Evolutionary conservation across 2,888 invertebrate genomes (phyloP).

Genomic region (Heliconius ismenius): DNA sequence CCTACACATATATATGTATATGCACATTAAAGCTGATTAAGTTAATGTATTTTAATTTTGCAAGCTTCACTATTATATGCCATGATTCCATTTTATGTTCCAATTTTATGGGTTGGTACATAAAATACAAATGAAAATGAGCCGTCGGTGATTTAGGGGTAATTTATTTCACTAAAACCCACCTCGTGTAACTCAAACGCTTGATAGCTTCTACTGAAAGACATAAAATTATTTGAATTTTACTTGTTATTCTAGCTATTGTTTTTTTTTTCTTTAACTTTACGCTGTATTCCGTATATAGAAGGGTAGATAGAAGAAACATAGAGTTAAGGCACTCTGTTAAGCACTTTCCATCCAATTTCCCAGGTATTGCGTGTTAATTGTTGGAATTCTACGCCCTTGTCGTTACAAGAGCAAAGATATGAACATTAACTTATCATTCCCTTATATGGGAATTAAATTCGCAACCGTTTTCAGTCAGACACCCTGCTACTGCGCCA

Average conservation of each 20-base stretch:
- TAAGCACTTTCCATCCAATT: background rate
- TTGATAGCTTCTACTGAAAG: constrained; percentile 21
- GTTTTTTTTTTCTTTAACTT: background rate
- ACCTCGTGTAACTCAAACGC: constrained; percentile 25
- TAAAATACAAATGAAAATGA: constrained; percentile 35
- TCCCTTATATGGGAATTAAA: background rate
- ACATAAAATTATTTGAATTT: constrained; percentile 22
- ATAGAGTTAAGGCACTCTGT: background rate
- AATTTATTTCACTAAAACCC: constrained; percentile 31
- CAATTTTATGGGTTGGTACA: constrained; percentile 25
- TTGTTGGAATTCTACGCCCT: background rate
- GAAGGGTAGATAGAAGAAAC: background rate
- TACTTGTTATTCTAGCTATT: background rate
- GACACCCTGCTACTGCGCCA: too few relatives aligned
- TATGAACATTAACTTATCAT: background rate
- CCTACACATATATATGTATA: background rate
- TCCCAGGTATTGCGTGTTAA: background rate
- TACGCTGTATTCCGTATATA: background rate
- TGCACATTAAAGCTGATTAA: constrained; percentile 2
- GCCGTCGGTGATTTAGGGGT: constrained; percentile 26
- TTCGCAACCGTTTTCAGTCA: too few relatives aligned
- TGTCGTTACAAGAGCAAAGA: background rate
- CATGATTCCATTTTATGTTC: constrained; percentile 25
- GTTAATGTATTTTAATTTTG: constrained; percentile 19
- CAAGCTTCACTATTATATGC: constrained; percentile 8